A percentile compares a stretch with the other conserved stretches of the same genome.
phyloP scores from a whole-genome alignment of 2,113 vertebrate species.

The Clarias magur region DNA sequence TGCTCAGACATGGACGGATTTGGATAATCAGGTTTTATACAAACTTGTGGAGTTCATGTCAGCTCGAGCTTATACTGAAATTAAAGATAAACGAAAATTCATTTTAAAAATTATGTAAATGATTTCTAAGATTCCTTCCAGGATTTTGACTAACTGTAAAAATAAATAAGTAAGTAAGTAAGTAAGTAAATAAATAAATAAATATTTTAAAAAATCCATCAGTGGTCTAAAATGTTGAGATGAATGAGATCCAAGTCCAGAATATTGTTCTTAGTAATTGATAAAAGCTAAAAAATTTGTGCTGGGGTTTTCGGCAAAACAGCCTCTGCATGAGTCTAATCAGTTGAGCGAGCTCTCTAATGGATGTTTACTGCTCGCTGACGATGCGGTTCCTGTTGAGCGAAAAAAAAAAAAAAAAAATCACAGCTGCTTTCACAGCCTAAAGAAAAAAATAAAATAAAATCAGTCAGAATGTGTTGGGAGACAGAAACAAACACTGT shows the following conservation, averaged over 20 bases:
- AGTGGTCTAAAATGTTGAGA: background rate
- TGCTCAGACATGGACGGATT: background rate
- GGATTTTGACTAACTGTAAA: background rate
- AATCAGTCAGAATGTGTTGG: background rate
- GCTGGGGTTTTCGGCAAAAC: background rate
- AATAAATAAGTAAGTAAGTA: too few species aligned
- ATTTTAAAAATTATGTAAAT: background rate
- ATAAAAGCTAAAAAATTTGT: background rate
- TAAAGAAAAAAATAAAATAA: background rate
- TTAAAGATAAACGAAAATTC: background rate
- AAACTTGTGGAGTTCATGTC: background rate
- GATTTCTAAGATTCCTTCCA: background rate
- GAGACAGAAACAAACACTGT: background rate
- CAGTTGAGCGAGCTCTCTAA: conserved; percentile 10
- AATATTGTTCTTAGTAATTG: background rate
- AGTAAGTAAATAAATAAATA: too few species aligned
- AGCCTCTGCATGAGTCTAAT: conserved; percentile 19
- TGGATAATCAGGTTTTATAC: background rate
- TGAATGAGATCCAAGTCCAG: background rate
- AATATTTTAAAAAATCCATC: too few species aligned
- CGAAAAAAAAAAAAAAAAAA: background rate
- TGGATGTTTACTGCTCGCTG: conserved; percentile 19
- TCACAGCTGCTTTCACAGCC: conserved; percentile 1
- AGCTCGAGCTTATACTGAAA: background rate
- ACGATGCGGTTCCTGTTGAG: background rate